Evolutionary conservation across 2,888 invertebrate species (phyloP), one percentile per base, ranked within the genome.

Genomic region (Lissonota sp.): DNA sequence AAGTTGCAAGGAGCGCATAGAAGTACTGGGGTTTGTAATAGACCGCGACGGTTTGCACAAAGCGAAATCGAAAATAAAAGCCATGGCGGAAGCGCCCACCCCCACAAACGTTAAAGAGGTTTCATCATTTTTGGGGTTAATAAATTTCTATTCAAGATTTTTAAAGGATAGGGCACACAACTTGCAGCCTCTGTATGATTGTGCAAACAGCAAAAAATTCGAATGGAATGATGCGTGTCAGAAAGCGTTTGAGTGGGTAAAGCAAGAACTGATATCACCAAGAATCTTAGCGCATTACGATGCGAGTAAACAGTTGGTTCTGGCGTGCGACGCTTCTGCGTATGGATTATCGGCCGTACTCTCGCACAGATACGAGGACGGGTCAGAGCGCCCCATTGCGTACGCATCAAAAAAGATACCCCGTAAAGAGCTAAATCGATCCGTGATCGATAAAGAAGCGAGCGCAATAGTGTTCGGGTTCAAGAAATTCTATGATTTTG

Each of bases 81-180:
- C 83, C 14, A 86, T 88, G 55, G 6, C 79, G 0, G 76, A 82
- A 2, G 82, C 84, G 5, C 85, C 84, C 37, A 40, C 16, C 39
- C 87, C 87, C 12, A 70, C 58, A 10, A 79, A 85, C 67, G 71
- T 79, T 1, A 76, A 82, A 55, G 77, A 84, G 66, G 63, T 88
- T 42, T 78, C 80, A 60, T 85, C 86, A 63, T 86, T 87, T 70
- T 72, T 86, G 6, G 88, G 88, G 7, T 58, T 86, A 46, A 80
- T 88, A n/a, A 89, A 88, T 67, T 91, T 89, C 75, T 90, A 90
- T 79, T 82, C 87, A 5, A 86, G 85, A 73, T 91, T 90, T 73
- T 71, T 90, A 5, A 78, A 83, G 69, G 85, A 87, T 62, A 79
- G 87, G 57, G 71, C 88, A 4, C 58, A 55, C 12, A 84, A 85